phyloP scores from a whole-genome alignment of 2,888 invertebrate genomes.

The Philonicus albiceps region DNA sequence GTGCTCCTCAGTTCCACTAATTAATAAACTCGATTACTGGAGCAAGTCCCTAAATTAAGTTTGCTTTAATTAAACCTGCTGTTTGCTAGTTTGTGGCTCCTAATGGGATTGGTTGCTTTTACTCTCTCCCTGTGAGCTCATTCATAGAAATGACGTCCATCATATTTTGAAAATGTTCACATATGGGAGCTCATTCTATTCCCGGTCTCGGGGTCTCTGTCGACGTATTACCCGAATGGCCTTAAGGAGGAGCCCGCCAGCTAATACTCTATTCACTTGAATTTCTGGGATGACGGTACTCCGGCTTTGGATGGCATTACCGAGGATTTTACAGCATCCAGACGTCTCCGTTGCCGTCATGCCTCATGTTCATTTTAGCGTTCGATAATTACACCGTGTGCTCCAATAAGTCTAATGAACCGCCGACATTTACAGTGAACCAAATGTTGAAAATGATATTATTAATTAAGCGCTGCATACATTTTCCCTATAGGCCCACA shows the following conservation, averaged over 20 bases:
- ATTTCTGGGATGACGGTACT: background rate
- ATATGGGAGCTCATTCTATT: background rate
- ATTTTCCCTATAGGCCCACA: background rate
- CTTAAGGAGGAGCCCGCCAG: background rate
- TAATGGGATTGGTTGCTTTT: constrained; percentile 33
- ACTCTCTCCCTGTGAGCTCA: background rate
- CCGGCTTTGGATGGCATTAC: background rate
- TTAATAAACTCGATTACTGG: constrained; percentile 39
- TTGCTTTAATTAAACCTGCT: constrained; percentile 38
- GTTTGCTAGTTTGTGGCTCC: constrained; percentile 28
- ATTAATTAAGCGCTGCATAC: background rate
- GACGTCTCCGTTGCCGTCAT: background rate
- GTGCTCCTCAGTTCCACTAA: constrained; percentile 36
- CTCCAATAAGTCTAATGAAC: background rate
- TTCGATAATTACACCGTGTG: background rate
- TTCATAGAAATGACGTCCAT: constrained; percentile 7
- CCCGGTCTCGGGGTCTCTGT: background rate
- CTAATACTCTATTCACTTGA: background rate
- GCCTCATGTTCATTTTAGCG: background rate
- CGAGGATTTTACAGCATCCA: background rate
- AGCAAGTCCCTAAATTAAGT: constrained; percentile 35
- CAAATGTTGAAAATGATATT: background rate
- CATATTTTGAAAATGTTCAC: background rate
- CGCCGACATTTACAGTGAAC: background rate
- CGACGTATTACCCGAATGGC: background rate